phyloP scores from a whole-genome alignment of 2,797 vertebrate species.

The Alosa sapidissima region DNA sequence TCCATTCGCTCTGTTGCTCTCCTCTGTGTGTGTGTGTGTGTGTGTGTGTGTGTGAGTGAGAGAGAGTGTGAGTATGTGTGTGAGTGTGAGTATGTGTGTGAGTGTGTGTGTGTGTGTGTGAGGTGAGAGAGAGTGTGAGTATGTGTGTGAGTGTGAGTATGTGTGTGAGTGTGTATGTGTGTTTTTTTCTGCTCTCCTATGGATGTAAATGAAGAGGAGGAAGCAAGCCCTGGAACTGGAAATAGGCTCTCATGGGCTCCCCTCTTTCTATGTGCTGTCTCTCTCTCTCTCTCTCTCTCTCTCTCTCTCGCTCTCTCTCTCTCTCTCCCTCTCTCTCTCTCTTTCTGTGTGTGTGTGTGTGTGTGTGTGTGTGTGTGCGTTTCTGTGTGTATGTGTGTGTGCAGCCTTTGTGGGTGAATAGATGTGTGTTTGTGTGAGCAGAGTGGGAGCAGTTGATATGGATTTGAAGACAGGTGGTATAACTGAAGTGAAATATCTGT shows the following conservation, averaged over 20 bases:
- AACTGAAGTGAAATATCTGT: not conserved
- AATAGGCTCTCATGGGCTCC: not conserved
- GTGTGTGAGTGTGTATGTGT: conserved; percentile 13
- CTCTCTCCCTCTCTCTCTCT: not conserved
- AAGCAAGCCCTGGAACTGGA: not conserved
- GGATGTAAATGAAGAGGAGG: too few species aligned
- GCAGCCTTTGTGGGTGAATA: too few species aligned
- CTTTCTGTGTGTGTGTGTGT: not conserved
- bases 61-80: not conserved
- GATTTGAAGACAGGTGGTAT: not conserved
- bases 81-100: too few species aligned
- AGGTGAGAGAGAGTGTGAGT: not conserved
- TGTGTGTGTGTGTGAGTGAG: not conserved
- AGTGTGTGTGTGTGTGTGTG: not conserved
- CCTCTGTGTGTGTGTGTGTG: not conserved
- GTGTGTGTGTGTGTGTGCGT: not conserved
- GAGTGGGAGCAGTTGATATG: not conserved
- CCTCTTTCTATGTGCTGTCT: not conserved
- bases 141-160: not conserved
- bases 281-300: too few species aligned
- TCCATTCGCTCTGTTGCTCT: not conserved
- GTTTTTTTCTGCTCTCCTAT: too few species aligned
- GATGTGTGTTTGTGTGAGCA: not conserved
- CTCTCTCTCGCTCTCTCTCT: not conserved
- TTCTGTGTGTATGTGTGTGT: not conserved